Evolutionary conservation across 2,888 invertebrate species (phyloP).

Genomic region (Pogonocherus hispidulus): DNA sequence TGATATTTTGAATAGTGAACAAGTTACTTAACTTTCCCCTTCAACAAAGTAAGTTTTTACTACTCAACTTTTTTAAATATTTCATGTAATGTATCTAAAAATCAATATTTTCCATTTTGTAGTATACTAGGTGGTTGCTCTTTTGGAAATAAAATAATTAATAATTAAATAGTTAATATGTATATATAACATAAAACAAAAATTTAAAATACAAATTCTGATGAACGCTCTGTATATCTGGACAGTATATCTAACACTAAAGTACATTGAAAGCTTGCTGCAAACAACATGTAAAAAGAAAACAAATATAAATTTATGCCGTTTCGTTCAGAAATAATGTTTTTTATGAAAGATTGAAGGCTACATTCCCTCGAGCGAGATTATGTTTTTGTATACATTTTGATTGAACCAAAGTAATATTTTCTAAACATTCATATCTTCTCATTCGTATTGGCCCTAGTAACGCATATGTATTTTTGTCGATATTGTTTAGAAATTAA

Average conservation of each 20-base stretch:
- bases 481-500: slow-evolving; percentile 4
- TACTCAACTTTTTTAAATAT: too few relatives aligned
- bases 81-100: too few relatives aligned
- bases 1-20: too few relatives aligned
- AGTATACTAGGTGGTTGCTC: too few relatives aligned
- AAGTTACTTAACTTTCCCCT: too few relatives aligned
- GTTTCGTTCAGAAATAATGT: slow-evolving; percentile 17
- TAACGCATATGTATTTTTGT: background rate
- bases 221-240: slow-evolving; percentile 20
- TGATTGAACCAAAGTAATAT: slow-evolving; percentile 30
- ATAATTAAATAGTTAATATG: background rate
- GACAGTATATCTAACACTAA: slow-evolving; percentile 36
- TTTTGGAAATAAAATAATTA: too few relatives aligned
- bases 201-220: background rate
- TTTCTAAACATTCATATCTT: slow-evolving; percentile 12
- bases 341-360: slow-evolving; percentile 26
- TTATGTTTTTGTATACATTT: slow-evolving; percentile 25
- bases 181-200: too few relatives aligned
- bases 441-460: slow-evolving; percentile 1
- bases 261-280: slow-evolving; percentile 37
- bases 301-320: slow-evolving; percentile 20
- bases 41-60: too few relatives aligned
- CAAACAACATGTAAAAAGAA: slow-evolving; percentile 39
- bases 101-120: too few relatives aligned
- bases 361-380: slow-evolving; percentile 24